Evolutionary conservation across 2,888 invertebrate species (phyloP).

Genomic region (Nysson spinosus): DNA sequence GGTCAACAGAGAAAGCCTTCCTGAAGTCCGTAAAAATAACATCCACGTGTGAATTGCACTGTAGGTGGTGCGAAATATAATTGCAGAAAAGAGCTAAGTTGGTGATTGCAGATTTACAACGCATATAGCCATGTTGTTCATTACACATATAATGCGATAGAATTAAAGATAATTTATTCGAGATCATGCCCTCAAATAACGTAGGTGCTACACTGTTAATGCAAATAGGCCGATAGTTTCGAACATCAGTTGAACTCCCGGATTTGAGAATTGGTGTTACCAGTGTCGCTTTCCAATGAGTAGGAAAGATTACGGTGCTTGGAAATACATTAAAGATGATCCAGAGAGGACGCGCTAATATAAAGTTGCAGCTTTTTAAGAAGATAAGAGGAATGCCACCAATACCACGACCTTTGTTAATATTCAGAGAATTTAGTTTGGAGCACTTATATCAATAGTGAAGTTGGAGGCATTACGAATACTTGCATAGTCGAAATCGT

Average conservation of each 20-base stretch:
- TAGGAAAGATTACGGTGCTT: constrained; percentile 28
- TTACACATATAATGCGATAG: background rate
- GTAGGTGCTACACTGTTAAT: constrained; percentile 29
- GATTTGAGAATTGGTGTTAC: constrained; percentile 40
- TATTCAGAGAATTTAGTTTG: background rate
- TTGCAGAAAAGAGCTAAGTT: background rate
- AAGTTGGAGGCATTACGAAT: background rate
- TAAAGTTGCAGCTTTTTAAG: constrained; percentile 18
- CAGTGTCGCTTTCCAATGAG: constrained; percentile 24
- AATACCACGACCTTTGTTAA: constrained; percentile 7
- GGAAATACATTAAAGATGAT: constrained; percentile 34
- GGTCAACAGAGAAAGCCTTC: too few species aligned
- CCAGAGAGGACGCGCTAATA: constrained; percentile 11
- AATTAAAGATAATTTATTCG: background rate
- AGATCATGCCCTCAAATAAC: constrained; percentile 34
- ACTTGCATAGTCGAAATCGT: too few species aligned
- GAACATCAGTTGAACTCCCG: constrained; percentile 16
- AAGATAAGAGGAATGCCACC: constrained; percentile 21
- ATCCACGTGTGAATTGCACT: too few species aligned
- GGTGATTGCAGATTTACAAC: background rate
- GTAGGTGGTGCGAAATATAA: background rate
- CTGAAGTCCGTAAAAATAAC: too few species aligned
- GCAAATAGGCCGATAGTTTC: constrained; percentile 41
- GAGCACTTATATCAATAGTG: background rate
- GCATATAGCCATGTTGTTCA: background rate